Conservation (phyloP, 2,888 invertebrate genomes). For the Sinopyrophorus schimmeli region DNA sequence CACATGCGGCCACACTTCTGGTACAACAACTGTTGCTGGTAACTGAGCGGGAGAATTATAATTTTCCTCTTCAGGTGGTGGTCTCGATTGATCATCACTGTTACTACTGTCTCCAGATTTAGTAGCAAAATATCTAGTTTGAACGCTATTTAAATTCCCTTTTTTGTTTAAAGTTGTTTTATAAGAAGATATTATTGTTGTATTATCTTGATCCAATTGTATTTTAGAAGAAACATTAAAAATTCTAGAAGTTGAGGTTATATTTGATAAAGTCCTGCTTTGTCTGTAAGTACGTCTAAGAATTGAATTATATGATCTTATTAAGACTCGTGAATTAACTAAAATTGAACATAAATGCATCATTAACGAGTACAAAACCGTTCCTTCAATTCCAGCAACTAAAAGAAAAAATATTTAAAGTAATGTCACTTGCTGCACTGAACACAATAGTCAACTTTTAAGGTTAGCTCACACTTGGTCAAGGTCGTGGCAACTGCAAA, state of each 20-base stretch:
- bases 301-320: slow-evolving; percentile 5
- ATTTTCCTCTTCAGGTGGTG: slow-evolving; percentile 50
- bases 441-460: no score
- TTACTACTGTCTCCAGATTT: slow-evolving; percentile 12
- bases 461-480: no score
- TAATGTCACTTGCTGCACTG: no score
- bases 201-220: neutral
- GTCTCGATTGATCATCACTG: slow-evolving; percentile 34
- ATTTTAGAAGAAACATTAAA: slow-evolving; percentile 9
- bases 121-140: slow-evolving; percentile 17
- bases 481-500: no score
- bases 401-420: no score
- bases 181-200: neutral
- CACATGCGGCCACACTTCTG: slow-evolving; percentile 95
- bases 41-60: slow-evolving; percentile 59
- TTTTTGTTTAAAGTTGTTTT: neutral
- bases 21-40: slow-evolving; percentile 89
- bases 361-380: slow-evolving; percentile 1
- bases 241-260: slow-evolving; percentile 35
- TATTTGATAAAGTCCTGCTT: slow-evolving; percentile 3
- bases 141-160: neutral
- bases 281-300: slow-evolving; percentile 12
- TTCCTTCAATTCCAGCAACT: no score
- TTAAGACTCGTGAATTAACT: slow-evolving; percentile 16
- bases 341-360: slow-evolving; percentile 21